Evolutionary conservation across 2,113 vertebrate genomes (phyloP).

Genomic region (Lipotes vexillifer): DNA sequence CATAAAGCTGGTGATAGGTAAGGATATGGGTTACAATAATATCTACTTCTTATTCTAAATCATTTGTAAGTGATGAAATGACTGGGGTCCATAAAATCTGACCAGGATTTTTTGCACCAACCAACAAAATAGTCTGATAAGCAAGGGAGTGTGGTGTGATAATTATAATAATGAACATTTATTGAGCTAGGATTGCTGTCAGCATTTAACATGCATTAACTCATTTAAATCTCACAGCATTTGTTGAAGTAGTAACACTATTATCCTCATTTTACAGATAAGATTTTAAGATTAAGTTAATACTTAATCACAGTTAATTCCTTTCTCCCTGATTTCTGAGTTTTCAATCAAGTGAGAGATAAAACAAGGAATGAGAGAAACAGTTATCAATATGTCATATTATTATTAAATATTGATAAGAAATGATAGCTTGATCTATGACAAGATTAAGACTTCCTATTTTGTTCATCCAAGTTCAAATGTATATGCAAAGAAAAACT

Average conservation of each 20-base stretch:
- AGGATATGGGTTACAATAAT: neutral
- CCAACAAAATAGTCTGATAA: neutral
- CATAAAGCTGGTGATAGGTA: neutral
- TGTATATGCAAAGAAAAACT: neutral
- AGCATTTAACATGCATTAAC: neutral
- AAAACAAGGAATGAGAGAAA: neutral
- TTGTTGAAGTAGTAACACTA: neutral
- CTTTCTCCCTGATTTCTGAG: neutral
- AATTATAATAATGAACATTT: neutral
- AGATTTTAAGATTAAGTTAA: neutral
- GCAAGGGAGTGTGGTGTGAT: neutral
- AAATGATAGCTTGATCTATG: neutral
- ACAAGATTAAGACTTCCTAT: neutral
- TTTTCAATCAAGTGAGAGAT: neutral
- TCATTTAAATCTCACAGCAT: neutral
- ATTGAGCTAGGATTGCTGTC: neutral
- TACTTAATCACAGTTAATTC: neutral
- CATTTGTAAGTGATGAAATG: neutral
- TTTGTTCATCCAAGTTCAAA: neutral
- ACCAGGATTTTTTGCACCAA: neutral
- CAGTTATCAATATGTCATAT: neutral
- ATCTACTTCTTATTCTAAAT: neutral
- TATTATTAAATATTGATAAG: conserved; percentile 6
- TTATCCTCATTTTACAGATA: neutral
- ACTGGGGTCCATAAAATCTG: neutral